Base-by-base conservation (phyloP, 1,140 invertebrate species). In the Bicyclus anynana region DNA sequence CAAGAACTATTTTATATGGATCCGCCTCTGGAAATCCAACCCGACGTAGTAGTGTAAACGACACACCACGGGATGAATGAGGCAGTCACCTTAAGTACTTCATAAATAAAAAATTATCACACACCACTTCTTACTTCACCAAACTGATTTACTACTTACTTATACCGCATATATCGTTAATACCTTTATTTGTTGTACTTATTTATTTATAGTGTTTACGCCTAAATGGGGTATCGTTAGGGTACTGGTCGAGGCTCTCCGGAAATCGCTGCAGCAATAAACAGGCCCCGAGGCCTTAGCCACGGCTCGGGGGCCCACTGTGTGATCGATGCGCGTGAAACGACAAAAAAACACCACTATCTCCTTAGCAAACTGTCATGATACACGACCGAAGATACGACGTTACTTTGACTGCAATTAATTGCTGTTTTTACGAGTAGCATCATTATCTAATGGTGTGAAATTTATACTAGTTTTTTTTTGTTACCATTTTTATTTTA, bases 241-340 rank as follows among this genome's bases (percentile, higher is more conserved):
- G 2, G 10, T 12, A 2, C 3, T 33, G 29, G 29, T 4, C 29
- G 21, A 21, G 1, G 42, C 21, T 5, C 42, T 83, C 80, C 80
- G 84, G 80, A 87, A 84, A 84, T 77, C 81, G 79, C 70, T 72
- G 75, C 73, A 65, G 62, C 80, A 84, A 86, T 87, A 84, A 84
- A 83, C 74, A 80, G 64, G 72, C 75, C 23, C 7, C 7, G 7
- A 7, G 23, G 3, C 23, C 23, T 23, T 23, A 7, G 2, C 23
- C 23, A 23, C 65, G 65, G 67, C 74, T n/a, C 72, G 76, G 77
- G 78, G 77, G 78, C 83, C 72, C 76, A 83, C 84, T 87, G 84
- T 35, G 84, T 86, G 84, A 87, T 86, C 75, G 81, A 87, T 87
- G 83, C 76, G 53, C 57, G 64, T 53, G 59, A 62, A 77, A 59